Evolutionary conservation across 2,113 vertebrate genomes (phyloP).

Genomic region (Oncorhynchus kisutch): DNA sequence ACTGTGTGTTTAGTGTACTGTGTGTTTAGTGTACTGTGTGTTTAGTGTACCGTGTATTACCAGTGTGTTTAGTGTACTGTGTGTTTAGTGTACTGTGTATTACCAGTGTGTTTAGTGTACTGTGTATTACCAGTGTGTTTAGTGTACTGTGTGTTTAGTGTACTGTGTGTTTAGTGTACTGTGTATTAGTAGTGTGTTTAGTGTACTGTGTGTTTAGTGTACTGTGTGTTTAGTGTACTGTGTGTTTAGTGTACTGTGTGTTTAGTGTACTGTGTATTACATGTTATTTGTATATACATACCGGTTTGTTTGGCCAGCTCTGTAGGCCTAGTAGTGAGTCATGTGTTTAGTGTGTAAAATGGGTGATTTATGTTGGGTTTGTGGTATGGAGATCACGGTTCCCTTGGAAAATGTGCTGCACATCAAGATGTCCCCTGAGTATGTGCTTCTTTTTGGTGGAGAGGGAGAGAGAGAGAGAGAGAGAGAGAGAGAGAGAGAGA

Average conservation of each 20-base stretch:
- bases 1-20: too few relatives aligned
- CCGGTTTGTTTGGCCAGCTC: background rate
- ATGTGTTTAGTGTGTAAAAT: conserved; percentile 50
- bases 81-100: too few relatives aligned
- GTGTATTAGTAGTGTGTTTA: too few relatives aligned
- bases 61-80: too few relatives aligned
- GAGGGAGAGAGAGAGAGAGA: conserved; percentile 42
- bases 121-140: too few relatives aligned
- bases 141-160: too few relatives aligned
- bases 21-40: too few relatives aligned
- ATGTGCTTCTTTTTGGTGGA: background rate
- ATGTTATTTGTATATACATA: background rate
- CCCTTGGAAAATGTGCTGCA: conserved; percentile 61
- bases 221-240: background rate
- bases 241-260: background rate
- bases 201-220: too few relatives aligned
- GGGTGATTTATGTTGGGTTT: conserved; percentile 40
- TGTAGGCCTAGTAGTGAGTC: conserved; percentile 35
- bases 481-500: conserved; percentile 34
- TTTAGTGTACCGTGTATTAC: too few relatives aligned
- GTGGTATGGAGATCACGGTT: conserved; percentile 39
- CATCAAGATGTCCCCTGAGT: conserved; percentile 35
- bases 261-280: background rate
- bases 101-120: too few relatives aligned
- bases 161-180: too few relatives aligned